A percentile compares a stretch with the other conserved stretches of the same genome.
phyloP scores from a whole-genome alignment of 2,888 invertebrate species.

The Notocelia uddmanniana region DNA sequence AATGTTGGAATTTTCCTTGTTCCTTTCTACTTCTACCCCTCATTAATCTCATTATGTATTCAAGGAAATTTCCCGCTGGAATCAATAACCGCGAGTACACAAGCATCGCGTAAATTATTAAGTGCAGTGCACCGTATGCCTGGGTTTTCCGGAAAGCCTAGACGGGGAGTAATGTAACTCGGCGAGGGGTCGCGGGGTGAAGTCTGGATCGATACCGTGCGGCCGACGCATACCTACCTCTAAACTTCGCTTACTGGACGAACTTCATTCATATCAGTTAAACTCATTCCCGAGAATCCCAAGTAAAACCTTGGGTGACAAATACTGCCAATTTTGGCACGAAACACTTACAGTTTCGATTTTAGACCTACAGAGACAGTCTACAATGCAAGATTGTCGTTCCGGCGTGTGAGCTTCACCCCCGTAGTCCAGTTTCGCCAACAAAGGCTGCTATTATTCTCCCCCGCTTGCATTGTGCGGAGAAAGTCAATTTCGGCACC shows the following conservation, averaged over 20 bases:
- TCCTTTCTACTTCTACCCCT: background rate
- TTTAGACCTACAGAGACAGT: conserved; percentile 10
- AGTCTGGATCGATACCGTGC: conserved; percentile 44
- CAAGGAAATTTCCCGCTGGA: background rate
- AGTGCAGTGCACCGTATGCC: conserved; percentile 46
- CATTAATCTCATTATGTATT: background rate
- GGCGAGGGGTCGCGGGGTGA: conserved; percentile 55
- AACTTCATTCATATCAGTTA: background rate
- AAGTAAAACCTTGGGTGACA: background rate
- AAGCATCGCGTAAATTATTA: conserved; percentile 32
- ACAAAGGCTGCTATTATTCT: conserved; percentile 30
- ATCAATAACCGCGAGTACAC: conserved; percentile 27
- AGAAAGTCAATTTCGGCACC: conserved; percentile 41
- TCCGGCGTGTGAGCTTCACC: conserved; percentile 15
- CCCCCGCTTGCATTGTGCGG: conserved; percentile 34
- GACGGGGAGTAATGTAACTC: conserved; percentile 63
- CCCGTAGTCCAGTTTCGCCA: conserved; percentile 18
- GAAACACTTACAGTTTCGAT: background rate
- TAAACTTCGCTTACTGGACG: conserved; percentile 12
- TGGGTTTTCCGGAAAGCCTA: conserved; percentile 62
- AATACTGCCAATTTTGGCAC: background rate
- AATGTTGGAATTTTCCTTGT: background rate
- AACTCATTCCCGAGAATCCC: background rate
- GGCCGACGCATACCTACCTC: conserved; percentile 40
- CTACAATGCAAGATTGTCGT: conserved; percentile 9